Conservation (phyloP, 1,140 invertebrate genomes). For the Drosophila sp. region DNA sequence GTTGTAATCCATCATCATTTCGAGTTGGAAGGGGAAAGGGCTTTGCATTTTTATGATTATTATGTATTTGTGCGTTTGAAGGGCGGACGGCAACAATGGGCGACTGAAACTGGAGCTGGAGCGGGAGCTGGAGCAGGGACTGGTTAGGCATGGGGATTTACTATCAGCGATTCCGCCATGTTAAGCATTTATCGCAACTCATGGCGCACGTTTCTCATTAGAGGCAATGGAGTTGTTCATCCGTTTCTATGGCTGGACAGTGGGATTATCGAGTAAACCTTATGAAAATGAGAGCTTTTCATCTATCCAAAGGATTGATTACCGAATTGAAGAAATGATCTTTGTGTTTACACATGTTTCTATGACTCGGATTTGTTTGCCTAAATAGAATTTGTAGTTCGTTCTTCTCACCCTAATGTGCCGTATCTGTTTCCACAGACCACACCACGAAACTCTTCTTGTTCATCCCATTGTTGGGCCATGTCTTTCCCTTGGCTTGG, state of each 20-base stretch:
- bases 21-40: slow-evolving; percentile 36
- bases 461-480: slow-evolving; percentile 1
- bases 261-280: slow-evolving; percentile 22
- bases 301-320: neutral
- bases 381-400: neutral
- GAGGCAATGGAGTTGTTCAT: slow-evolving; percentile 21
- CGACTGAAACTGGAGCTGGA: neutral
- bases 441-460: no score
- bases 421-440: slow-evolving; percentile 6
- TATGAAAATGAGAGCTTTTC: neutral
- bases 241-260: slow-evolving; percentile 21
- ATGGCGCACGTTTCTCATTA: slow-evolving; percentile 77
- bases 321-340: neutral
- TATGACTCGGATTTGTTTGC: no score
- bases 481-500: slow-evolving; percentile 26
- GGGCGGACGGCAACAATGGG: slow-evolving; percentile 34
- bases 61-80: slow-evolving; percentile 54
- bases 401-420: neutral
- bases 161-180: slow-evolving; percentile 61
- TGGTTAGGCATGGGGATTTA: slow-evolving; percentile 13
- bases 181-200: slow-evolving; percentile 72
- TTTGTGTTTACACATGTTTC: neutral
- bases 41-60: slow-evolving; percentile 80
- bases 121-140: neutral
- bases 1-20: slow-evolving; percentile 77